Evolutionary conservation across 2,888 invertebrate genomes (phyloP).

Genomic region (Diplolepis rosae): DNA sequence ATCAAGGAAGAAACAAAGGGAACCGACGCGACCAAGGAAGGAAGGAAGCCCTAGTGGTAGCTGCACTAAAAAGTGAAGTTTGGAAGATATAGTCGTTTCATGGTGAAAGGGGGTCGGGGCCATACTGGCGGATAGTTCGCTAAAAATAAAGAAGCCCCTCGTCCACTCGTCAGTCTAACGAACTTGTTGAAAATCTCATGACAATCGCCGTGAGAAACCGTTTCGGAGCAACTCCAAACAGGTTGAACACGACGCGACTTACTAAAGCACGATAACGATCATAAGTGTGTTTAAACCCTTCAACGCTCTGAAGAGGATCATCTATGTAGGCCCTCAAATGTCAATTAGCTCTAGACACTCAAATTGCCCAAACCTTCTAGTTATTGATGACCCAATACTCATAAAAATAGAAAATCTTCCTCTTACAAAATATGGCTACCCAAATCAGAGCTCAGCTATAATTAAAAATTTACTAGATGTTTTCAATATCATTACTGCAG

Average conservation of each 20-base stretch:
- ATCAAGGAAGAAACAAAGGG: slow-evolving; percentile 16
- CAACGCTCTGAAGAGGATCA: not conserved
- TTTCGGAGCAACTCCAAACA: not conserved
- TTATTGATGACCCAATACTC: slow-evolving; percentile 3
- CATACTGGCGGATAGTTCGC: slow-evolving; percentile 7
- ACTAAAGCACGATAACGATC: not conserved
- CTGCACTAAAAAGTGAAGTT: slow-evolving; percentile 8
- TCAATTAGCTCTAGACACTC: not conserved
- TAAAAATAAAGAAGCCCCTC: slow-evolving; percentile 32
- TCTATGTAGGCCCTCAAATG: not conserved
- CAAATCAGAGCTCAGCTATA: too few species aligned
- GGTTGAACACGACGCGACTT: not conserved
- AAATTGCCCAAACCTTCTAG: not conserved
- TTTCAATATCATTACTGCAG: too few species aligned
- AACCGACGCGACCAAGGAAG: slow-evolving; percentile 26
- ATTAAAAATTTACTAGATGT: too few species aligned
- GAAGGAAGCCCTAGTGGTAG: slow-evolving; percentile 22
- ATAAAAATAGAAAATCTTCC: not conserved
- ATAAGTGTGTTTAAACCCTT: not conserved
- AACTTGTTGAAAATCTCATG: slow-evolving; percentile 4
- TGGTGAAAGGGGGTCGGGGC: slow-evolving; percentile 20
- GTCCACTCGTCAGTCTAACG: slow-evolving; percentile 24
- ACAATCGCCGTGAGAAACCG: slow-evolving; percentile 21
- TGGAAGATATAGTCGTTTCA: slow-evolving; percentile 12
- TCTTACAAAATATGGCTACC: not conserved